phyloP scores from a whole-genome alignment of 2,888 invertebrate genomes.

The Julus scanicus region DNA sequence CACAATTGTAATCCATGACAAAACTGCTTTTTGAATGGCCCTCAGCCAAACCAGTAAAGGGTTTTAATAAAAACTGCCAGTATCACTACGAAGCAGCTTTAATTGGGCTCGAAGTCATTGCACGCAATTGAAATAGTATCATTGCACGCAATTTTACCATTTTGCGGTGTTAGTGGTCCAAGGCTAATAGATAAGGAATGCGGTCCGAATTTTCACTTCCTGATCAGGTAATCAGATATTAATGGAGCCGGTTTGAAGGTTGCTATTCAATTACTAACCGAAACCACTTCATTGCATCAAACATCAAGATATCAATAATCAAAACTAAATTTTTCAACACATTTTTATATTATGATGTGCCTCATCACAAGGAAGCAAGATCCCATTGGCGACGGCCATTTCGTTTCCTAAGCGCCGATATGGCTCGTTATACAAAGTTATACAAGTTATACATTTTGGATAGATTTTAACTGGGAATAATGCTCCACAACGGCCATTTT shows the following conservation, averaged over 20 bases:
- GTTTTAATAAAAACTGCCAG: neutral
- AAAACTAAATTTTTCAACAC: neutral
- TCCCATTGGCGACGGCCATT: neutral
- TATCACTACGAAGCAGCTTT: neutral
- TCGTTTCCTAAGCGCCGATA: no score
- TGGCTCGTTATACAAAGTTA: no score
- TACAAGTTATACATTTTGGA: no score
- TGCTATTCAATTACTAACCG: neutral
- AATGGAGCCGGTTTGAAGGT: constrained; percentile 15
- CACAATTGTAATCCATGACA: neutral
- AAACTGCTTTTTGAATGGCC: constrained; percentile 1
- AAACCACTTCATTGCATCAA: neutral
- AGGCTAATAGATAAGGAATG: constrained; percentile 33
- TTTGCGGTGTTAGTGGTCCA: constrained; percentile 10
- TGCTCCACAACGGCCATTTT: neutral
- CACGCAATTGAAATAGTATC: constrained; percentile 23
- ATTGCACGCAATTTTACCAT: constrained; percentile 18
- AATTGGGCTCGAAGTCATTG: constrained; percentile 33
- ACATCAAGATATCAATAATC: neutral
- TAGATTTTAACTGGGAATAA: neutral
- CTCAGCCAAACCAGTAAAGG: constrained; percentile 25
- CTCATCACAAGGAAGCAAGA: neutral
- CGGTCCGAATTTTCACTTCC: constrained; percentile 3
- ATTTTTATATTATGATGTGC: no score
- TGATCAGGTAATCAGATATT: constrained; percentile 18